phyloP scores from a whole-genome alignment of 1,140 invertebrate species.

The Trichonephila clavata region DNA sequence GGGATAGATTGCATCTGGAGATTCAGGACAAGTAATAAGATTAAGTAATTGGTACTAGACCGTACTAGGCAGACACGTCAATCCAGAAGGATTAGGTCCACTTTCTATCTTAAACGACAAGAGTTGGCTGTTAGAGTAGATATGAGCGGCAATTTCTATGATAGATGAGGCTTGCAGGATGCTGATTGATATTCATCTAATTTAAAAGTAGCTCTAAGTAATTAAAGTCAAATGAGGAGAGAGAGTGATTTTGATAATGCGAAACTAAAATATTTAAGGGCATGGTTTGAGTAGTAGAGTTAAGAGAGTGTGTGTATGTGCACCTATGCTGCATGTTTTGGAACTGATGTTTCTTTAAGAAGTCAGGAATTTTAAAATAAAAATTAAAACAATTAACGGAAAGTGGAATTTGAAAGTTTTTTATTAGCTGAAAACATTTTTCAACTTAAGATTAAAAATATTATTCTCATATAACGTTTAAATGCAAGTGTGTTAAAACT shows the following conservation, averaged over 20 bases:
- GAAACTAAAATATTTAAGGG: not conserved
- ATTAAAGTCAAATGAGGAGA: not conserved
- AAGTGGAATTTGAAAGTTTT: too few species aligned
- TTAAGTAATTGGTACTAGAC: conserved; percentile 18
- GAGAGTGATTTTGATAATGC: not conserved
- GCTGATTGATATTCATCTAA: not conserved
- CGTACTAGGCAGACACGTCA: conserved; percentile 5
- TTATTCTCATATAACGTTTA: too few species aligned
- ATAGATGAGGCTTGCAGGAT: not conserved
- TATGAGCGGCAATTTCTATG: not conserved
- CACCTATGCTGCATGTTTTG: not conserved
- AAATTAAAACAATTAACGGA: too few species aligned
- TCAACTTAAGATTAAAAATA: too few species aligned
- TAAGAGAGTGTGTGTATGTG: not conserved
- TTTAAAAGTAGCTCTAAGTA: not conserved
- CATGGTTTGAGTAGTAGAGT: not conserved
- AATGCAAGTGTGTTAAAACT: too few species aligned
- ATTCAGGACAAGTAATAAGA: conserved; percentile 27
- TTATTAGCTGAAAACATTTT: too few species aligned
- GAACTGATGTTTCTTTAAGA: not conserved
- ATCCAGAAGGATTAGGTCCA: not conserved
- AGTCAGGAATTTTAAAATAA: too few species aligned
- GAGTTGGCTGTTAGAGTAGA: not conserved
- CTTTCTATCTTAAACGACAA: not conserved
- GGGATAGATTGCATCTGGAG: conserved; percentile 25